These are phyloP conservation scores for Bactericera cockerelli DNA, from an alignment of 1,140 invertebrate species.

Conservation along the genomic window DNA sequence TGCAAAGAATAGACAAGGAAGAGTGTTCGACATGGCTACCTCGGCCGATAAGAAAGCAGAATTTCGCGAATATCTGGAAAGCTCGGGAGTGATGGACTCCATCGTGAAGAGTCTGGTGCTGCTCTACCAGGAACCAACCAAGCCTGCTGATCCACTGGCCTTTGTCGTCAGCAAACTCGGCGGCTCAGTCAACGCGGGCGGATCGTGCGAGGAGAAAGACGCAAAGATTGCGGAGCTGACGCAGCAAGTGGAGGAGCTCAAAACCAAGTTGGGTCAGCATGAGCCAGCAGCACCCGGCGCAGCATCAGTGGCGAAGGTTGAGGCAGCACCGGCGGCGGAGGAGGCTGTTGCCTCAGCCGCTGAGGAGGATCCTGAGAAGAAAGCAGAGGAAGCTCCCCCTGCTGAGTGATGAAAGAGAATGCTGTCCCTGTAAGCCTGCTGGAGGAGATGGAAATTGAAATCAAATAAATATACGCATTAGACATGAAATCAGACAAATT, in stretches of 20 bases:
- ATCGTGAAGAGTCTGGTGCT: not conserved
- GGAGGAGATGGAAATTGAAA: too few relatives aligned
- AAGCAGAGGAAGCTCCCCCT: not conserved
- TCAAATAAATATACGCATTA: too few relatives aligned
- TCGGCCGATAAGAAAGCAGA: not conserved
- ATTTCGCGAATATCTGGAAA: not conserved
- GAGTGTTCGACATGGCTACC: not conserved
- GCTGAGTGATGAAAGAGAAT: too few relatives aligned
- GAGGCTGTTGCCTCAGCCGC: not conserved
- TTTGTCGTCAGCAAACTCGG: not conserved
- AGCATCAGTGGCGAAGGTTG: not conserved
- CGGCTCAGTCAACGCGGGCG: not conserved
- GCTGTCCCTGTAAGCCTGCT: too few relatives aligned
- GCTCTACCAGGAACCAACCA: not conserved
- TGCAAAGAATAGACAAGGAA: too few relatives aligned
- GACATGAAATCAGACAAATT: too few relatives aligned
- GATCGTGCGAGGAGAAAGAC: not conserved
- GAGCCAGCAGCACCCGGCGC: not conserved
- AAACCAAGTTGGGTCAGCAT: not conserved
- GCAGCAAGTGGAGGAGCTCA: not conserved
- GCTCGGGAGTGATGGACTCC: not conserved
- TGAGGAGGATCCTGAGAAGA: not conserved
- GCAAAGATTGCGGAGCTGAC: not conserved
- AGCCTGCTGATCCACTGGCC: not conserved
- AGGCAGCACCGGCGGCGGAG: not conserved